Conservation (phyloP, 2,113 vertebrate species). For the Macaca nemestrina region DNA sequence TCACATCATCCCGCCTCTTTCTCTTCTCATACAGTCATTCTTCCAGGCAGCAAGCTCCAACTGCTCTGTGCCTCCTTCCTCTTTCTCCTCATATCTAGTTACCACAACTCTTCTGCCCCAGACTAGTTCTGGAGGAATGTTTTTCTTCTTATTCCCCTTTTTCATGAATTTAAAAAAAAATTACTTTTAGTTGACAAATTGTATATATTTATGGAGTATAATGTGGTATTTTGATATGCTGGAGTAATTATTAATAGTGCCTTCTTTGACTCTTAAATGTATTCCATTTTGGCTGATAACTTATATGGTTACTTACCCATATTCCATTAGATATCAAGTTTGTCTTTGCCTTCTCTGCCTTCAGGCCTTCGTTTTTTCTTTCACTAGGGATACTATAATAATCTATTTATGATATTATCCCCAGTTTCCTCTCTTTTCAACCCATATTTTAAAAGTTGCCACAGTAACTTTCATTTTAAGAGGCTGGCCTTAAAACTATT, state of each 20-base stretch:
- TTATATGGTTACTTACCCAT: neutral
- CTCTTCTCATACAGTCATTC: neutral
- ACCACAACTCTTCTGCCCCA: neutral
- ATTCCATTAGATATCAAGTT: neutral
- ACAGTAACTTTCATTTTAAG: neutral
- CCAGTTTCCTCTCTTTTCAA: neutral
- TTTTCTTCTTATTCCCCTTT: neutral
- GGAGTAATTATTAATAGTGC: neutral
- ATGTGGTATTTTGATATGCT: neutral
- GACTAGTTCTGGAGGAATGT: neutral
- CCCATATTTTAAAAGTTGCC: neutral
- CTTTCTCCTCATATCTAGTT: neutral
- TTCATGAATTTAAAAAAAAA: neutral
- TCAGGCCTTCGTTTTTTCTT: neutral
- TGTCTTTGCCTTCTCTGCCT: neutral
- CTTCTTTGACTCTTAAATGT: neutral
- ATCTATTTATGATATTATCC: neutral
- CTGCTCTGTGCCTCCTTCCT: neutral
- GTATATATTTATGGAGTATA: neutral
- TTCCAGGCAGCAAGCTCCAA: neutral
- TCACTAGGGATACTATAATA: neutral
- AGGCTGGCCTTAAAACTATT: neutral
- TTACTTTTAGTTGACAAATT: neutral
- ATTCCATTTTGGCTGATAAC: neutral
- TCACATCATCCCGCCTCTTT: neutral